Evolutionary conservation across 1,140 invertebrate genomes (phyloP).

Genomic region (Neodiprion fabricii): DNA sequence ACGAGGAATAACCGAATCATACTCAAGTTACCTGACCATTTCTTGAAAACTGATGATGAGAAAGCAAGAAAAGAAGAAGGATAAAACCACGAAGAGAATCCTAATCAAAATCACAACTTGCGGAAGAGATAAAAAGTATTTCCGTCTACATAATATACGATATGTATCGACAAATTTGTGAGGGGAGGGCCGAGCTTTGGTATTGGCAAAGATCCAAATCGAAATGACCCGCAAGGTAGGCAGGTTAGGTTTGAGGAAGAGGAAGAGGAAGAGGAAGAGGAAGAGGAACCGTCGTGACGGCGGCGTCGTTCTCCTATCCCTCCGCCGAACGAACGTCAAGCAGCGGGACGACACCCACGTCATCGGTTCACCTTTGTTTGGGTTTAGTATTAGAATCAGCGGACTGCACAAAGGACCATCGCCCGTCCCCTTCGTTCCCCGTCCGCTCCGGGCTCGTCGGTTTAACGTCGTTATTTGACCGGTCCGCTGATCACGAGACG

Average conservation of each 20-base stretch:
- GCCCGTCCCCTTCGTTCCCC: not conserved
- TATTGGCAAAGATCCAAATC: conserved; percentile 19
- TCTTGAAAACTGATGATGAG: too few species aligned
- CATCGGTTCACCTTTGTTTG: conserved; percentile 5
- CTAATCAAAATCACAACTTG: too few species aligned
- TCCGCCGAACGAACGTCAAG: too few species aligned
- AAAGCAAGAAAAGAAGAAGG: too few species aligned
- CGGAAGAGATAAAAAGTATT: too few species aligned
- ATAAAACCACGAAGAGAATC: too few species aligned
- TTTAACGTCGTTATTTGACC: conserved; percentile 9
- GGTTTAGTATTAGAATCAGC: not conserved
- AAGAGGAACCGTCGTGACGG: conserved; percentile 20
- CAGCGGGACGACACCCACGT: not conserved
- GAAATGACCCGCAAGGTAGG: conserved; percentile 25
- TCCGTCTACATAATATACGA: too few species aligned
- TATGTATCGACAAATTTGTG: not conserved
- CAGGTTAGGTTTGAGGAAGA: conserved; percentile 18
- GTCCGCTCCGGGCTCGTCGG: not conserved
- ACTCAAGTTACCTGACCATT: too few species aligned
- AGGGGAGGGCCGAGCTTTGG: conserved; percentile 13
- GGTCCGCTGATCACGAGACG: conserved; percentile 6
- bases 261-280: conserved; percentile 17
- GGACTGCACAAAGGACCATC: conserved; percentile 1
- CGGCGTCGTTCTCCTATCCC: too few species aligned
- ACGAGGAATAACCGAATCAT: too few species aligned